A percentile compares a stretch with the other conserved stretches of the same genome.
phyloP scores from a whole-genome alignment of 2,888 invertebrate species.

The Megastigmus dorsalis region DNA sequence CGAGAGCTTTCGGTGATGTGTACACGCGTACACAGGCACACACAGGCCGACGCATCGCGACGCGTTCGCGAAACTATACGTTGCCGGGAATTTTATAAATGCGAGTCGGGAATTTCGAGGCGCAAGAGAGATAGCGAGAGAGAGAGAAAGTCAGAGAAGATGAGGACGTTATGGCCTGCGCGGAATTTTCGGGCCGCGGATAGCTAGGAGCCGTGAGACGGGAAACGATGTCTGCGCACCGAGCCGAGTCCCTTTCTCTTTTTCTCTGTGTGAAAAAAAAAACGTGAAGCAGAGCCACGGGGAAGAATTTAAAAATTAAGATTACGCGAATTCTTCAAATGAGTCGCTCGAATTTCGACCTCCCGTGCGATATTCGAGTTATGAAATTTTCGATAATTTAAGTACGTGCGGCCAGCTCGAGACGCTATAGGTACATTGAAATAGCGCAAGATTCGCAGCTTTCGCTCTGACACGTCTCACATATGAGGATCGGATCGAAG shows the following conservation, averaged over 20 bases:
- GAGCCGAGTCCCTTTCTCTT: too few species aligned
- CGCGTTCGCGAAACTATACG: conserved; percentile 22
- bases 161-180: conserved; percentile 35
- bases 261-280: background rate
- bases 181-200: conserved; percentile 38
- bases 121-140: too few species aligned
- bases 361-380: conserved; percentile 10
- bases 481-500: too few species aligned
- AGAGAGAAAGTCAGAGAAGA: background rate
- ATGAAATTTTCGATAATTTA: conserved; percentile 40
- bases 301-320: conserved; percentile 44
- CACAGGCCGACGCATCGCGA: too few species aligned
- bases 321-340: conserved; percentile 33
- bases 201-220: too few species aligned
- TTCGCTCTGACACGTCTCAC: too few species aligned
- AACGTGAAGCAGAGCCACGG: background rate
- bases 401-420: too few species aligned
- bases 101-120: conserved; percentile 24
- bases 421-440: too few species aligned
- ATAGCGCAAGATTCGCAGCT: too few species aligned
- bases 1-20: too few species aligned
- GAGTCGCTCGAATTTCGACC: background rate
- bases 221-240: background rate
- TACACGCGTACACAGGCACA: too few species aligned
- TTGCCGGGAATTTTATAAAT: conserved; percentile 42